Percentiles rank a stretch among this genome's conserved stretches.
Evolutionary conservation across 1,140 invertebrate species (phyloP).

Genomic region (Drosophila pruinosa): DNA sequence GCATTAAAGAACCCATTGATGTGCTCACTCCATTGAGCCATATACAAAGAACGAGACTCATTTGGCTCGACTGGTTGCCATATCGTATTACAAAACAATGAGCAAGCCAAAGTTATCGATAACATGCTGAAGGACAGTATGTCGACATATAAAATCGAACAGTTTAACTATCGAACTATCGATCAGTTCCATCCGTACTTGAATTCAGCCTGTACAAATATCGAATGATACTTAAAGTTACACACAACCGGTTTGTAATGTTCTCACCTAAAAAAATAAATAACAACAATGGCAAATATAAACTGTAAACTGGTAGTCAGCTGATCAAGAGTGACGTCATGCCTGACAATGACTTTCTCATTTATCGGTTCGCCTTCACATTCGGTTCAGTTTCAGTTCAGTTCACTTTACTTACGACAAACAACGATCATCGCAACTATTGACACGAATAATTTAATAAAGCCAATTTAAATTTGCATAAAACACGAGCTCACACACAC

Average conservation of each 20-base stretch:
- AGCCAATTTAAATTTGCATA: constrained; percentile 44
- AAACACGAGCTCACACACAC: neutral
- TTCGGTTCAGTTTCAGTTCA: constrained; percentile 18
- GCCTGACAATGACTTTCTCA: constrained; percentile 39
- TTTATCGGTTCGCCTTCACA: constrained; percentile 20
- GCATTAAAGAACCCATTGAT: constrained; percentile 60
- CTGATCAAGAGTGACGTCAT: constrained; percentile 35
- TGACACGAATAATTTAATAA: constrained; percentile 49
- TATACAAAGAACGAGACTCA: constrained; percentile 4
- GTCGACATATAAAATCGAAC: too few relatives aligned
- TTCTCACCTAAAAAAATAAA: constrained; percentile 16
- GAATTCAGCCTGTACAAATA: neutral
- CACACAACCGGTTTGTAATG: constrained; percentile 30
- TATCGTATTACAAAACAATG: constrained; percentile 17
- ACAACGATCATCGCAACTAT: constrained; percentile 27
- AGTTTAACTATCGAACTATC: neutral
- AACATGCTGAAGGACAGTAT: too few relatives aligned
- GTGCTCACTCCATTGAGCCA: constrained; percentile 32
- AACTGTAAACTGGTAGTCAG: constrained; percentile 12
- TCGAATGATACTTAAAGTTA: constrained; percentile 7
- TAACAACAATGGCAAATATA: neutral
- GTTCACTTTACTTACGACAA: constrained; percentile 7
- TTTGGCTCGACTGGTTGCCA: neutral
- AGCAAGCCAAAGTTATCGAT: constrained; percentile 3
- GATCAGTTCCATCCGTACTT: neutral